A percentile compares a stretch with the other conserved stretches of the same genome.
phyloP scores from a whole-genome alignment of 2,888 invertebrate species.

The Scaptomyza polygonia region DNA sequence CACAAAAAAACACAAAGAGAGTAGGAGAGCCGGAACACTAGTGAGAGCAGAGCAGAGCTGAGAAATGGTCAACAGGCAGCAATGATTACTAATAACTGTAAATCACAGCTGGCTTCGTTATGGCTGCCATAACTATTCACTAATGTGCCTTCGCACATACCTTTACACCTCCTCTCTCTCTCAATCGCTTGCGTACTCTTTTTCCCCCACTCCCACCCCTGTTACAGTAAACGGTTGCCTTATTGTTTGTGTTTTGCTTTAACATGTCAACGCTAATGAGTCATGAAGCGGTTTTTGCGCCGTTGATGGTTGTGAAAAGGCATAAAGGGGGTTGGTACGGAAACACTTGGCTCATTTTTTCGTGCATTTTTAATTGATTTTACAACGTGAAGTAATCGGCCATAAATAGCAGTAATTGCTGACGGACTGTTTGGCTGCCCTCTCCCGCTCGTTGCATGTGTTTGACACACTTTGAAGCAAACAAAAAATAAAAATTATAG shows the following conservation, averaged over 20 bases:
- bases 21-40: conserved; percentile 4
- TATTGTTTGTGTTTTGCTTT: conserved; percentile 41
- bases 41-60: background rate
- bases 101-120: conserved; percentile 16
- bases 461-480: conserved; percentile 71
- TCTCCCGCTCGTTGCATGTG: conserved; percentile 43
- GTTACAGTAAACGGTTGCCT: conserved; percentile 16
- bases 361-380: conserved; percentile 77
- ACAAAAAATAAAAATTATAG: conserved; percentile 24
- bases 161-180: background rate
- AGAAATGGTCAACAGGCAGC: conserved; percentile 15
- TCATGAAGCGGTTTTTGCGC: conserved; percentile 55
- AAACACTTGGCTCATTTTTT: conserved; percentile 48
- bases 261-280: conserved; percentile 73
- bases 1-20: background rate
- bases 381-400: conserved; percentile 78
- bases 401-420: conserved; percentile 77
- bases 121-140: conserved; percentile 10
- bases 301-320: background rate
- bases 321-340: background rate
- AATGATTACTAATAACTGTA: conserved; percentile 48
- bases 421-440: conserved; percentile 36
- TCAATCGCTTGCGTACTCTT: background rate
- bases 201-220: background rate
- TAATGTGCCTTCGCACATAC: background rate